Percentiles rank a stretch among this genome's conserved stretches.
phyloP scores from a whole-genome alignment of 1,140 invertebrate species.

The Rhagoletis zephyria region DNA sequence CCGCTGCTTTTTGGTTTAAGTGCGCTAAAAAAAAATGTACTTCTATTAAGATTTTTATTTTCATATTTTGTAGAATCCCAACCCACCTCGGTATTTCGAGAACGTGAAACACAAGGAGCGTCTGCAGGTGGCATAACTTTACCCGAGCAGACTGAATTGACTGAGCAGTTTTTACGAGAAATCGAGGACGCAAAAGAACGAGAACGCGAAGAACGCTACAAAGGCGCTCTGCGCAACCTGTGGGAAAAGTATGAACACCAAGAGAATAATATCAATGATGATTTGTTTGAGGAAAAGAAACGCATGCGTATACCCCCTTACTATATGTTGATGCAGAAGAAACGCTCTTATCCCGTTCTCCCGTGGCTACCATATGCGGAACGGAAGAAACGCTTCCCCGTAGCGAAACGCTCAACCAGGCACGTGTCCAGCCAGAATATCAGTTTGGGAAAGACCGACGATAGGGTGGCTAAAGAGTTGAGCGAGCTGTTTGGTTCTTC shows the following conservation, averaged over 20 bases:
- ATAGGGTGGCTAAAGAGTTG: slow-evolving; percentile 71
- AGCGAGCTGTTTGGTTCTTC: slow-evolving; percentile 73
- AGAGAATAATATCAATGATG: slow-evolving; percentile 71
- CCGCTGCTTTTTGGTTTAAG: no score
- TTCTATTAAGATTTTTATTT: neutral
- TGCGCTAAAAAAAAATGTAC: no score
- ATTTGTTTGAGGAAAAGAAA: slow-evolving; percentile 73
- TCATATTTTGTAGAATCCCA: slow-evolving; percentile 31
- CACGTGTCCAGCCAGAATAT: slow-evolving; percentile 55
- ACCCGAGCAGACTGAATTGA: slow-evolving; percentile 75
- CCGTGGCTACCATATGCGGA: slow-evolving; percentile 72
- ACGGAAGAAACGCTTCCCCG: slow-evolving; percentile 77
- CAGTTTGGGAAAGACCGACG: slow-evolving; percentile 64
- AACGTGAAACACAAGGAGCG: slow-evolving; percentile 63
- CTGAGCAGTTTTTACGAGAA: slow-evolving; percentile 76
- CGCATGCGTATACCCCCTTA: slow-evolving; percentile 76
- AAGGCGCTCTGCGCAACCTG: slow-evolving; percentile 75
- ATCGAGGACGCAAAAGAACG: slow-evolving; percentile 73
- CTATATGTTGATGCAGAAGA: slow-evolving; percentile 74
- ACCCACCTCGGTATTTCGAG: slow-evolving; percentile 65
- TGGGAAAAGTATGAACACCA: slow-evolving; percentile 78
- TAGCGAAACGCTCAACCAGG: slow-evolving; percentile 76
- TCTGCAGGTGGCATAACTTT: neutral
- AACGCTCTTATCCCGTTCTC: slow-evolving; percentile 69
- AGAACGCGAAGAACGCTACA: slow-evolving; percentile 75